Base-by-base conservation (phyloP, 2,113 vertebrate species). In the Callipepla squamata region DNA sequence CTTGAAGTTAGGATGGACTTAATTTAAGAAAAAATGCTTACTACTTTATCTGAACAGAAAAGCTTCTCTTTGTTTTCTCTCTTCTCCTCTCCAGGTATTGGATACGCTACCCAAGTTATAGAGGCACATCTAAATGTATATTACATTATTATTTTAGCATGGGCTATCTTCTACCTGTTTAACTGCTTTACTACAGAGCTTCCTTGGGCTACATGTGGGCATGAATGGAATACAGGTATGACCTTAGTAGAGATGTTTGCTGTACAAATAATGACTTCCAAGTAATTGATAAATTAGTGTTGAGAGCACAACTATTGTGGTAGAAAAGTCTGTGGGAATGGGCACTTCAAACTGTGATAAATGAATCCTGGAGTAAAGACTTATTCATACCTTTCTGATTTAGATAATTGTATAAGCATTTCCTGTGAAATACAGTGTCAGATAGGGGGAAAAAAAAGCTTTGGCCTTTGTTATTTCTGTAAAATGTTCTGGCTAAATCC, bases 91-190 rank as follows among this genome's bases (percentile, higher is more conserved):
- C 15, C 90, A 99, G 99, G 99, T 72, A 99, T 99, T 87, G 99
- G 99, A 58, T 99, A 99, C 80, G 99, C 99, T 38, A 99, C 99
- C 3, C 99, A 99, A 96, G 99, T 99, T 95, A 99, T 99, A 47
- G 98, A 99, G 94, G 99, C 99, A 36, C 98, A 99, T 95, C 97
- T 99, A 45, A 99, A 99, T 20, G 98, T 99, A 9, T 99, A 99
- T 96, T 99, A 99, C 90, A 98, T 99, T 97, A 99, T 99, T 80
- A 99, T 99, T 96, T 97, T 99, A 95, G 98, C 99, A 13, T 99
- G 99, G 99, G 99, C 99, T 80, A 99, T 99, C 96, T 99, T 99
- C 98, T 99, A 99, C 97, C 98, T 99, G 97, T 98, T 99, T 96
- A 99, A 99, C 96, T 99, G 99, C 97, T 99, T 99, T 93, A 99